Evolutionary conservation across 2,888 invertebrate species (phyloP).

Genomic region (Oscheius onirici): DNA sequence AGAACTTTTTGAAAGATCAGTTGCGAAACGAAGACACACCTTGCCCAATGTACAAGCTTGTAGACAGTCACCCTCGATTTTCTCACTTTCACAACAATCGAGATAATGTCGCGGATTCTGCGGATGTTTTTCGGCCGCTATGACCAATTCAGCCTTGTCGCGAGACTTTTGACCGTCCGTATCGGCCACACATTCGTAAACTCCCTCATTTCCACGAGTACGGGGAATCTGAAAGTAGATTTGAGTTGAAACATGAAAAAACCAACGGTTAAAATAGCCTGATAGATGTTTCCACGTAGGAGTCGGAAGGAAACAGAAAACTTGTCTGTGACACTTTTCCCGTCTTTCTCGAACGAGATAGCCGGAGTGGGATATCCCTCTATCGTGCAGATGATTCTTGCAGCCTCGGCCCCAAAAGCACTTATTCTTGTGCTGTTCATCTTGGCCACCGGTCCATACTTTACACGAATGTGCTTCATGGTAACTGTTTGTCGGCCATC

Average conservation of each 20-base stretch:
- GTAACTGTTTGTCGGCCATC: constrained; percentile 57
- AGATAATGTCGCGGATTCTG: constrained; percentile 44
- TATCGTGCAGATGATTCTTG: constrained; percentile 49
- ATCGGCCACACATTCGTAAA: constrained; percentile 44
- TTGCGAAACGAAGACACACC: constrained; percentile 18
- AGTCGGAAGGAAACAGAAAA: constrained; percentile 14
- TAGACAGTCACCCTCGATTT: constrained; percentile 41
- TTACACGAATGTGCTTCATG: constrained; percentile 42
- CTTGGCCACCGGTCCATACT: constrained; percentile 33
- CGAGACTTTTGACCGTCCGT: not conserved
- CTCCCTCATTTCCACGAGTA: constrained; percentile 37
- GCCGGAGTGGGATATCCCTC: constrained; percentile 40
- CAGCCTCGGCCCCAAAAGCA: constrained; percentile 48
- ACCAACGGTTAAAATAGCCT: constrained; percentile 17
- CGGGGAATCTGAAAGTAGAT: constrained; percentile 15
- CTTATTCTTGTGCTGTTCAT: constrained; percentile 46
- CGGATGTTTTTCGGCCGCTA: constrained; percentile 40
- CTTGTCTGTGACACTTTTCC: constrained; percentile 14
- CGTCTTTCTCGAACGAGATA: constrained; percentile 45
- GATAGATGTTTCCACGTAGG: constrained; percentile 15
- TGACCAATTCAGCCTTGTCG: constrained; percentile 31
- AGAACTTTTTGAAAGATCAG: not conserved
- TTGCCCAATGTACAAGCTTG: constrained; percentile 51
- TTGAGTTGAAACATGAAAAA: not conserved
- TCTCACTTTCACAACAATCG: constrained; percentile 46